Conservation (phyloP, 2,113 vertebrate species). For the Entelurus aequoreus region DNA sequence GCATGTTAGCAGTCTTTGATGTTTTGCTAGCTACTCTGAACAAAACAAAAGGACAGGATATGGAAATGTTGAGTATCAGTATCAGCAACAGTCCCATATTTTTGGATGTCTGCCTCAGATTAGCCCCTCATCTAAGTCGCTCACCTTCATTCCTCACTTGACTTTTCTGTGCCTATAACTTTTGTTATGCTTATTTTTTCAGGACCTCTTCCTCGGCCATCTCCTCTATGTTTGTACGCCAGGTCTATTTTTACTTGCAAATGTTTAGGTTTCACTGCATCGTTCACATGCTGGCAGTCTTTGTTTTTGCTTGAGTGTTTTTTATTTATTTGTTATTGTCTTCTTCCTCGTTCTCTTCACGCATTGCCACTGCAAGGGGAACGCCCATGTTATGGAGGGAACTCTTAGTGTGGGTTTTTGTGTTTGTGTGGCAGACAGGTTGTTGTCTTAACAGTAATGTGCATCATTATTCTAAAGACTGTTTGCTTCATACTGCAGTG, state of each 20-base stretch:
- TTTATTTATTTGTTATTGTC: not conserved
- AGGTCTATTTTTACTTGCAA: slow-evolving; percentile 48
- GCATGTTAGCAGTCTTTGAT: no score
- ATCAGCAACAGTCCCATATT: not conserved
- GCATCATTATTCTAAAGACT: no score
- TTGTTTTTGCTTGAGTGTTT: slow-evolving; percentile 55
- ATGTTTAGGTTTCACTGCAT: slow-evolving; percentile 41
- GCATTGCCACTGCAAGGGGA: slow-evolving; percentile 1
- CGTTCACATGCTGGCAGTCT: slow-evolving; percentile 40
- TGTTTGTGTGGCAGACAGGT: not conserved
- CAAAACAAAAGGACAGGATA: no score
- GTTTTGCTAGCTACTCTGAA: no score
- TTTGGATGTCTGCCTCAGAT: not conserved
- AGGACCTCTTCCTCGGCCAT: not conserved
- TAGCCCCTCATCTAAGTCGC: not conserved
- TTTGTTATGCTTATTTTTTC: not conserved
- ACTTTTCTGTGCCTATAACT: not conserved
- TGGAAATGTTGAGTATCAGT: no score
- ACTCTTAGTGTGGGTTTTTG: not conserved
- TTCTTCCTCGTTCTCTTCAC: slow-evolving; percentile 6
- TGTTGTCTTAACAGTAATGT: no score
- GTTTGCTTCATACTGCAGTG: no score
- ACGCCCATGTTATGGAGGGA: slow-evolving; percentile 15
- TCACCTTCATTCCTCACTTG: not conserved
- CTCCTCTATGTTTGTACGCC: slow-evolving; percentile 9